These are phyloP conservation scores for Zaprionus africanus DNA, from an alignment of 1,140 invertebrate genomes.

Conservation along the genomic window DNA sequence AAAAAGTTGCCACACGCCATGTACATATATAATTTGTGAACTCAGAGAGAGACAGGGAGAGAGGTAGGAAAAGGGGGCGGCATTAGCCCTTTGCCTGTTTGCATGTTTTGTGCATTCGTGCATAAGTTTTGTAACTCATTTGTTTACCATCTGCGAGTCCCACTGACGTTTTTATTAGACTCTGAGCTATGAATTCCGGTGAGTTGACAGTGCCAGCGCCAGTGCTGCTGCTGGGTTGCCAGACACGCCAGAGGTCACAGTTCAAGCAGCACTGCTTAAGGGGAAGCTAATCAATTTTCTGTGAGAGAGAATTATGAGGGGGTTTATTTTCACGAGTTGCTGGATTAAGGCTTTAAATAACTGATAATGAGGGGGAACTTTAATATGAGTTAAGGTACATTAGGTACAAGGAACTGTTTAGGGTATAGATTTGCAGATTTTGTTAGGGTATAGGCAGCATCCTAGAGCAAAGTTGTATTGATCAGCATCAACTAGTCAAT, in stretches of 20 bases:
- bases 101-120: slow-evolving; percentile 79
- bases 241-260: neutral
- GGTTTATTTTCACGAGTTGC: neutral
- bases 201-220: slow-evolving; percentile 1
- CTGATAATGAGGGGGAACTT: too few species aligned
- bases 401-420: too few species aligned
- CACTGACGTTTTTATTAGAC: slow-evolving; percentile 69
- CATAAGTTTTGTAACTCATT: slow-evolving; percentile 81
- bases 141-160: slow-evolving; percentile 53
- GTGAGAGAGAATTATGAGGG: neutral
- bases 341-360: neutral
- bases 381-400: too few species aligned
- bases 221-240: neutral
- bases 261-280: neutral
- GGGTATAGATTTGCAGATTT: too few species aligned
- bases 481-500: too few species aligned
- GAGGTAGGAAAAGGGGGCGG: too few species aligned
- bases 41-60: neutral
- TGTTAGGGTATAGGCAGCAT: too few species aligned
- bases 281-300: slow-evolving; percentile 4
- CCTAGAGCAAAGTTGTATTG: too few species aligned
- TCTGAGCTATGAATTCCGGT: slow-evolving; percentile 36
- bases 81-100: slow-evolving; percentile 55
- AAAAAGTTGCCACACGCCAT: slow-evolving; percentile 49
- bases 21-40: slow-evolving; percentile 63